Base-by-base conservation (phyloP, 2,797 vertebrate genomes). In the Cryptoprocta ferox region DNA sequence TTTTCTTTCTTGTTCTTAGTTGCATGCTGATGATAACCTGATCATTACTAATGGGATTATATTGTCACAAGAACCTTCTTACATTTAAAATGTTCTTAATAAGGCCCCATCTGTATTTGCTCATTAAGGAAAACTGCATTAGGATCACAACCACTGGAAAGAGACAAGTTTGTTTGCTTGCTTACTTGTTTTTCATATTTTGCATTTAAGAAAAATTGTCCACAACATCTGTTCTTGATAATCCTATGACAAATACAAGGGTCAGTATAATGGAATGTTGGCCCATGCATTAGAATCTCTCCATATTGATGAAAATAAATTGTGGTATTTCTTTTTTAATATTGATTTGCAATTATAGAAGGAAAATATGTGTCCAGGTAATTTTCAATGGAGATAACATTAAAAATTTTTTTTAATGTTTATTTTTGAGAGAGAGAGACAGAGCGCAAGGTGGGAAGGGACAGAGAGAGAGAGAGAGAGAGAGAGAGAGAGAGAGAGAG, bases 111-210 rank as follows among this genome's bases (percentile, higher is more conserved):
- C 50, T 95, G 0, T 87, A 50, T 92, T 94, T 93, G 35, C 37
- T 89, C 95, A 42, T 89, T 70, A 96, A 86, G 48, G 66, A 82
- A 93, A 93, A 63, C 37, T 78, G 37, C 45, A 53, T 83, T 87
- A 70, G 48, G 66, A 53, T 50, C 66, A 82, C 65, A 59, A 78
- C 71, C 91, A 18, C 24, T 63, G 13, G 53, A 19, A 59, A 91
- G 61, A 94, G 81, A 56, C 21, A 86, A 13, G 18, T 85, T 90
- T 75, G 12, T 48, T 92, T 59, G 32, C 65, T 91, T 86, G 76
- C 26, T 90, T 96, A 16, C 65, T 80, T 92, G 73, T 15, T 87
- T 96, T 94, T 66, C 39, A 30, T 83, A 75, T 68, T 95, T 95
- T 86, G 73, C 71, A 32, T 76, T 94, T 79, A 82, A 76, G 48